Percentiles rank a stretch among this genome's conserved stretches.
These are phyloP conservation scores for Pangasius larnaudii DNA, from an alignment of 2,797 vertebrate species.

Conservation along the genomic window DNA sequence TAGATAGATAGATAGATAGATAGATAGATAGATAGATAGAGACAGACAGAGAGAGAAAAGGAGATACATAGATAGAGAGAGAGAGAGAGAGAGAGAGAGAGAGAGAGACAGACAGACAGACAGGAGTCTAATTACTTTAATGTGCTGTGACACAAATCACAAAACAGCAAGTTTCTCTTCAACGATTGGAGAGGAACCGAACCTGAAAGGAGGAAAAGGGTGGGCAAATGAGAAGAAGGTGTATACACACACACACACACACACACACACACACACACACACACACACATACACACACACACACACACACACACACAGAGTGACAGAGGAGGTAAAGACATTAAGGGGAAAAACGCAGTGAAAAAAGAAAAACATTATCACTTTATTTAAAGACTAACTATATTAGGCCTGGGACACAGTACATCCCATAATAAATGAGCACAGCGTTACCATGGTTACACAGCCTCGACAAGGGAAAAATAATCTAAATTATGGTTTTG, in stretches of 20 bases:
- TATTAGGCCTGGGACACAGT: neutral
- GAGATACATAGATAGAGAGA: neutral
- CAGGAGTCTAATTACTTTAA: neutral
- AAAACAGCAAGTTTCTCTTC: neutral
- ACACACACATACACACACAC: too few relatives aligned
- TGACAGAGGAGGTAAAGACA: neutral
- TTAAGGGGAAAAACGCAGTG: neutral
- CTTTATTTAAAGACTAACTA: neutral
- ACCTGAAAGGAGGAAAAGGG: neutral
- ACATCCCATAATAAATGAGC: neutral
- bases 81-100: neutral
- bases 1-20: neutral
- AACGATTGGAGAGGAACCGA: neutral
- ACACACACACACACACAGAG: neutral
- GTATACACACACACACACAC: neutral
- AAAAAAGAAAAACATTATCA: neutral
- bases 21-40: neutral
- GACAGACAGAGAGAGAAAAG: neutral
- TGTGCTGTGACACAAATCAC: constrained; percentile 14
- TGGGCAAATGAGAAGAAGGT: neutral
- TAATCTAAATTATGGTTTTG: neutral
- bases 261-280: neutral
- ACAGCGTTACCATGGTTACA: constrained; percentile 1
- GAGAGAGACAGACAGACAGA: neutral
- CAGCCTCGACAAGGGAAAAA: neutral